phyloP scores from a whole-genome alignment of 2,888 invertebrate species.

The Emmelina monodactyla region DNA sequence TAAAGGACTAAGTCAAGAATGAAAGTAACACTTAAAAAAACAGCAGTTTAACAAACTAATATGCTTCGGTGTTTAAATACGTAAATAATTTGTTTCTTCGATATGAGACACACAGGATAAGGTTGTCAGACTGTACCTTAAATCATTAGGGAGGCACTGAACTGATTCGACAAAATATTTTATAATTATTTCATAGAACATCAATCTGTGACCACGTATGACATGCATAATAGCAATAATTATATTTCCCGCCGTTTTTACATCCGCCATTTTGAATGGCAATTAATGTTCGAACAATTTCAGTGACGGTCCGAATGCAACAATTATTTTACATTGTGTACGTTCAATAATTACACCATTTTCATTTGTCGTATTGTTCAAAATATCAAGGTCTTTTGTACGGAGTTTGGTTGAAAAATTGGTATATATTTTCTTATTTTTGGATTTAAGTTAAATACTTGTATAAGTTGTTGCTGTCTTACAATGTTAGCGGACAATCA shows the following conservation, averaged over 20 bases:
- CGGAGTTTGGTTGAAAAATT: no score
- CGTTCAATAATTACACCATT: constrained; percentile 44
- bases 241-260: constrained; percentile 18
- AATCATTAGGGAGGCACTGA: not conserved
- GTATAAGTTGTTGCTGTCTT: no score
- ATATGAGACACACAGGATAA: no score
- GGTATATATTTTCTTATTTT: no score
- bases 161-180: not conserved
- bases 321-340: constrained; percentile 59
- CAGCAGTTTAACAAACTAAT: no score
- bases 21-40: no score
- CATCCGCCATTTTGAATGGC: constrained; percentile 29
- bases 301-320: constrained; percentile 42
- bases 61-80: not conserved
- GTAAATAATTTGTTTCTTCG: no score
- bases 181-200: not conserved
- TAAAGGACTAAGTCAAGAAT: no score
- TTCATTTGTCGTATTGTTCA: constrained; percentile 59
- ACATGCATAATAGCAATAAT: constrained; percentile 23
- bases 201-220: not conserved
- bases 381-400: constrained; percentile 33
- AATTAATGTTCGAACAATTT: constrained; percentile 48
- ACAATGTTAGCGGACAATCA: no score
- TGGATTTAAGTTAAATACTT: no score
- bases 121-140: no score